Base-by-base conservation (phyloP, 2,888 invertebrate species). In the Allygus modestus region DNA sequence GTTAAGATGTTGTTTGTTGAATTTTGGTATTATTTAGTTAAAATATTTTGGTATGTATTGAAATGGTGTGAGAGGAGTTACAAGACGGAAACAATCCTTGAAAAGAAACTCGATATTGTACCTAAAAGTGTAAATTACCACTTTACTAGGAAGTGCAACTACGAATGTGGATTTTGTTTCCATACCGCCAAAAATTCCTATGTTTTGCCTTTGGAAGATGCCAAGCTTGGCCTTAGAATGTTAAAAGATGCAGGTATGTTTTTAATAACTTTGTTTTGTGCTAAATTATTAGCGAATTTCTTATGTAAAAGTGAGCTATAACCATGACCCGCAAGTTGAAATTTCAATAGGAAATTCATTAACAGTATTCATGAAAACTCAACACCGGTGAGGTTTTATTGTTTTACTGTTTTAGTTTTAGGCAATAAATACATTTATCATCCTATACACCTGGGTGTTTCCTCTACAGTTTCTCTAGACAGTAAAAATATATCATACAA, bases 131-230 rank as follows among this genome's bases (percentile, higher is more conserved):
- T 92, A 0, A 92, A 92, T 88, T 92, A 91, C 87, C 92, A 92
- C 88, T 92, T 92, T 86, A 92, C 92, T 0, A 87, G 92, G 73
- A 88, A 90, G 85, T 92, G 92, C 87, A 92, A 92, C 87, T 92
- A 92, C 86, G 88, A 89, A 51, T 92, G 92, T 87, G 92, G 92
- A 1, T 92, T 92, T 88, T 92, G 92, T 87, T 92, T 92, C 86
- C 92, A 92, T 86, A 92, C 92, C 0, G 91, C 92, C 0, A 92
- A 91, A 88, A 92, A 92, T 0, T 92, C 92, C 0, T 91, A 89
- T 87, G 89, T 92, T 86, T 87, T 92, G 69, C 89, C 91, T 1
- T 87, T 92, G 73, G 90, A 91, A 28, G 90, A 91, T 79, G 92
- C 92, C 0, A 92, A 91, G 88, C 85, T 86, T 4, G 92, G 92